Base-by-base conservation (phyloP, 2,113 vertebrate genomes). In the Corynorhinus townsendii region DNA sequence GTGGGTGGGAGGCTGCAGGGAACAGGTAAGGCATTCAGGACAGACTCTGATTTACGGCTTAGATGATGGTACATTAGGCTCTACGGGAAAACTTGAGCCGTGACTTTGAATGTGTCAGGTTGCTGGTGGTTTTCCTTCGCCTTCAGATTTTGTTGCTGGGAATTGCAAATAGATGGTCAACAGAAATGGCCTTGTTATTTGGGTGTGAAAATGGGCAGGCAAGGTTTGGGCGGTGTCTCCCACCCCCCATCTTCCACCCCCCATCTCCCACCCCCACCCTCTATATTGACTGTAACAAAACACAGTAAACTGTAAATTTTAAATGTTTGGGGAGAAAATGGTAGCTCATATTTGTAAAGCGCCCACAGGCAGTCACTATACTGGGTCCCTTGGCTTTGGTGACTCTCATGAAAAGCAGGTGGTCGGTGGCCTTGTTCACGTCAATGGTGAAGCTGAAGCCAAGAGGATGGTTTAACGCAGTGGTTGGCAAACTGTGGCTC, bases 381-480 rank as follows among this genome's bases (percentile, higher is more conserved):
- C 56, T 11, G 11, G 38, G 16, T 28, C 77, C 33, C 71, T 16
- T 43, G 4, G 15, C 28, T 40, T 33, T 2, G 1, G 3, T 33
- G 33, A 71, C 40, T 30, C 28, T 45, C 11, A 0, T 5, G n/a
- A 30, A 85, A 45, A 40, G 45, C n/a, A 40, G 22, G 28, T 30
- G 22, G 12, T 28, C 15, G 35, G 26, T 28, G 73, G 17, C n/a
- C 1, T 82, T 40, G 35, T 35, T 40, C 69, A 3, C 30, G 0
- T 24, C 1, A 2, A 5, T 11, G 47, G 80, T 24, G 28, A 52
- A 43, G 40, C 26, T 0, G 4, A 56, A 83, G 26, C 82, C 43
- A 0, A n/a, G 56, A 30, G 40, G 56, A 7, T 3, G 14, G 6
- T 43, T 8, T 2, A 15, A 3, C 2, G 12, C n/a, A n/a, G n/a